Evolutionary conservation across 2,113 vertebrate species (phyloP).

Genomic region (Labrus mixtus): DNA sequence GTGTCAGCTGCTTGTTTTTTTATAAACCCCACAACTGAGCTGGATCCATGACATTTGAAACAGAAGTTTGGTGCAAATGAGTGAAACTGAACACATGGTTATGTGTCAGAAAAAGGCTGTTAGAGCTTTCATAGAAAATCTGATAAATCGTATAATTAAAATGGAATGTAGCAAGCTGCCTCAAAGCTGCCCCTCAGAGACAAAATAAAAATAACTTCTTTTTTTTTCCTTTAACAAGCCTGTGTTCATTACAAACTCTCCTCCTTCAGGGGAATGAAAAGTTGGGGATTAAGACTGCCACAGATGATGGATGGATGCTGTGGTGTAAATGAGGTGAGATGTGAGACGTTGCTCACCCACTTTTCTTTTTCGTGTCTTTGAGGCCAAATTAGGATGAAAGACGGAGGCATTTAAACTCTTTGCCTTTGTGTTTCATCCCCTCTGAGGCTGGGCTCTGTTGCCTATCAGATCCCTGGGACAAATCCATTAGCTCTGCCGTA

Average conservation of each 20-base stretch:
- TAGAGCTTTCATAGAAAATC: constrained; percentile 48
- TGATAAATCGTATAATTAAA: constrained; percentile 53
- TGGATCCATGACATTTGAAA: constrained; percentile 30
- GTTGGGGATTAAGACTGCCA: constrained; percentile 73
- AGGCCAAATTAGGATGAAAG: constrained; percentile 83
- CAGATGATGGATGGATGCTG: constrained; percentile 78
- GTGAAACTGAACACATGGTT: constrained; percentile 49
- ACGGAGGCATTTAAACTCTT: constrained; percentile 61
- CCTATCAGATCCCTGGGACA: constrained; percentile 73
- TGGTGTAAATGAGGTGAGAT: constrained; percentile 81
- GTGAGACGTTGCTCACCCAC: constrained; percentile 66
- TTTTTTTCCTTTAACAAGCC: constrained; percentile 47
- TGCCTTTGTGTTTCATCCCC: constrained; percentile 71
- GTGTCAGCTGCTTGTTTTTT: neutral
- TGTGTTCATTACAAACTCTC: constrained; percentile 51
- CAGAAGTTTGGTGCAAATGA: neutral
- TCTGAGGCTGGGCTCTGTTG: constrained; percentile 63
- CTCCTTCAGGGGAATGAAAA: constrained; percentile 58
- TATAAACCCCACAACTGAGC: constrained; percentile 37
- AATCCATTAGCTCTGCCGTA: constrained; percentile 80
- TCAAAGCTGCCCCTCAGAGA: constrained; percentile 13
- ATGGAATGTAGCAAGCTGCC: constrained; percentile 36
- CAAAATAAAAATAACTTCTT: constrained; percentile 43
- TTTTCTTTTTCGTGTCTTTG: constrained; percentile 67
- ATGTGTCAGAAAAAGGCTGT: constrained; percentile 29